These are phyloP conservation scores for Ochropacha duplaris DNA, from an alignment of 2,888 invertebrate genomes.

Conservation along the genomic window DNA sequence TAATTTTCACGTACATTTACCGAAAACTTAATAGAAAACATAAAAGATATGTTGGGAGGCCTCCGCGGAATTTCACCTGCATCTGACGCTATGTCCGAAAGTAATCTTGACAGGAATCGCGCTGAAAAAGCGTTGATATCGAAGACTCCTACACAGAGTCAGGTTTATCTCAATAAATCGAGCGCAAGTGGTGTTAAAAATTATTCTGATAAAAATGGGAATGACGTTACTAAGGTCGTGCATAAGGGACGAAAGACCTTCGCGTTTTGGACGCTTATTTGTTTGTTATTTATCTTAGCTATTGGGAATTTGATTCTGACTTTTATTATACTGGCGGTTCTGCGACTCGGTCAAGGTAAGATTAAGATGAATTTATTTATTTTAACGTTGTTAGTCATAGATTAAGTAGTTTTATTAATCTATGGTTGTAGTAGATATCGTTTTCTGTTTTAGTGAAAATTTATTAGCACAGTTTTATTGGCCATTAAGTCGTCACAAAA, in stretches of 20 bases:
- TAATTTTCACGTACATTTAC: conserved; percentile 46
- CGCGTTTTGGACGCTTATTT: conserved; percentile 91
- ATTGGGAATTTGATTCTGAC: conserved; percentile 91
- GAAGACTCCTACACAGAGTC: conserved; percentile 62
- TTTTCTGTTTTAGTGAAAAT: too few species aligned
- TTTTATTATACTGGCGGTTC: conserved; percentile 90
- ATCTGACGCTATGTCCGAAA: conserved; percentile 72
- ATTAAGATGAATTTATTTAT: not conserved
- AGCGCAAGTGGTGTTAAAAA: conserved; percentile 47
- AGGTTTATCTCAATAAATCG: conserved; percentile 50
- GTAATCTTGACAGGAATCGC: conserved; percentile 64
- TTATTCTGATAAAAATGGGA: conserved; percentile 75
- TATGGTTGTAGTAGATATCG: too few species aligned
- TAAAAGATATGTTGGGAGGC: conserved; percentile 50
- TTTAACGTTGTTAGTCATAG: too few species aligned
- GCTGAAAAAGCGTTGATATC: conserved; percentile 70
- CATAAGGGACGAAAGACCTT: conserved; percentile 84
- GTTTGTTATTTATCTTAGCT: conserved; percentile 87
- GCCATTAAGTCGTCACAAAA: too few species aligned
- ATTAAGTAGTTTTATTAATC: too few species aligned
- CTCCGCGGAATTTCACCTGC: conserved; percentile 67
- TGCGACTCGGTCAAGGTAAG: conserved; percentile 87
- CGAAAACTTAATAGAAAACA: conserved; percentile 30
- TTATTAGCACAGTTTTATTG: too few species aligned
- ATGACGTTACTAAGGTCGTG: conserved; percentile 64